phyloP scores from a whole-genome alignment of 2,888 invertebrate species.

The Rotaria magnacalcarata region DNA sequence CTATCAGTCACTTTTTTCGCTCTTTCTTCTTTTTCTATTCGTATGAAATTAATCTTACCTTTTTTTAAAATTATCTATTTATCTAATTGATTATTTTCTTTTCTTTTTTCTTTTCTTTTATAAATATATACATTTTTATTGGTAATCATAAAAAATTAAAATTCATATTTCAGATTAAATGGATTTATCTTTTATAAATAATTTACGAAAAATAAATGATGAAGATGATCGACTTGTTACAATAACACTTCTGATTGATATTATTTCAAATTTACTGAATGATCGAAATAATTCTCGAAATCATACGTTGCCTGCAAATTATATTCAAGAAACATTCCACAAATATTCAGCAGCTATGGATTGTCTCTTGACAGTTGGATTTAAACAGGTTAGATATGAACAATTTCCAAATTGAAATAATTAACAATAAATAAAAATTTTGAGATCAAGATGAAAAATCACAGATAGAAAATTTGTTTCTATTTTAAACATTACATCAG shows the following conservation, averaged over 20 bases:
- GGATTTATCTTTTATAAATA: neutral
- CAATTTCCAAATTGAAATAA: neutral
- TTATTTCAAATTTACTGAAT: neutral
- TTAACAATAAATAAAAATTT: too few species aligned
- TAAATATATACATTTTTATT: neutral
- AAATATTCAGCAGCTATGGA: neutral
- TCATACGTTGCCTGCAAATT: neutral
- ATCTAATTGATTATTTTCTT: neutral
- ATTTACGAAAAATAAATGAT: neutral
- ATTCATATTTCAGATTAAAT: neutral
- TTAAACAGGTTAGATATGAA: neutral
- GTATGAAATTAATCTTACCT: neutral
- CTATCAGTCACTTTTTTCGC: neutral
- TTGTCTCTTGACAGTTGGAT: neutral
- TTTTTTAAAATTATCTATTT: neutral
- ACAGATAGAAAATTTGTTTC: too few species aligned
- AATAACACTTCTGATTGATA: slow-evolving; percentile 1
- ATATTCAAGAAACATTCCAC: neutral
- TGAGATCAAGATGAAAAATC: too few species aligned
- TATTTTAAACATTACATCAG: too few species aligned
- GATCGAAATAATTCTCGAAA: neutral
- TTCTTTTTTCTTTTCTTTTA: neutral
- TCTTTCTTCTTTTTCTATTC: neutral
- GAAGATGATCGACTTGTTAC: neutral
- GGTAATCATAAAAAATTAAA: neutral